phyloP scores from a whole-genome alignment of 2,113 vertebrate species.

The Myotis davidii region DNA sequence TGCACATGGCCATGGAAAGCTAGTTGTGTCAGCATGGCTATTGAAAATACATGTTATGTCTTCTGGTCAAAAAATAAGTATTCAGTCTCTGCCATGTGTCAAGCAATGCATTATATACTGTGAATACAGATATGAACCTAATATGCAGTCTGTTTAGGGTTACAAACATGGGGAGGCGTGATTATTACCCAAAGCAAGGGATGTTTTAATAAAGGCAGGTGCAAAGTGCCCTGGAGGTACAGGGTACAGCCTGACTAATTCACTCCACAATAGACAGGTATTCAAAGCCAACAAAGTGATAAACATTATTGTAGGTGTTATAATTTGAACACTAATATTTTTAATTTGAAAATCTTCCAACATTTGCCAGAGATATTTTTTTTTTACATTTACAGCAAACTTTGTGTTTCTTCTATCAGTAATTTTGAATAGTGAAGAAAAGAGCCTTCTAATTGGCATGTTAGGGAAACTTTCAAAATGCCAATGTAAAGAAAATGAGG shows the following conservation, averaged over 20 bases:
- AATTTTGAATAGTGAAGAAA: constrained; percentile 31
- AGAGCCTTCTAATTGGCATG: background rate
- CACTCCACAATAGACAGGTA: background rate
- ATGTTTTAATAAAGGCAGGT: background rate
- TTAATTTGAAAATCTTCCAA: constrained; percentile 23
- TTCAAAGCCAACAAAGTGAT: background rate
- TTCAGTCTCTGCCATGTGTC: background rate
- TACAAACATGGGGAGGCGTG: background rate
- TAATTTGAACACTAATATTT: background rate
- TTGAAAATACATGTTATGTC: background rate
- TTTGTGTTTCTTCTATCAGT: constrained; percentile 33
- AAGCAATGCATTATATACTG: background rate
- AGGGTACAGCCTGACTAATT: background rate
- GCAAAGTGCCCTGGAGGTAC: background rate
- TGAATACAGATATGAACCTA: background rate
- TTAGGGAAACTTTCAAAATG: background rate
- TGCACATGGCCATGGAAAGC: no score
- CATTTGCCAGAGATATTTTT: background rate
- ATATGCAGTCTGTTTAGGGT: background rate
- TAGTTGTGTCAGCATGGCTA: background rate
- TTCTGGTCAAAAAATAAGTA: background rate
- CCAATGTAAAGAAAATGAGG: background rate
- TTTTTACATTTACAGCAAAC: background rate
- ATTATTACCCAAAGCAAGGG: background rate
- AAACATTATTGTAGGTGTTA: background rate